Conservation (phyloP, 2,113 vertebrate genomes). For the Chaenogobius annularis region DNA sequence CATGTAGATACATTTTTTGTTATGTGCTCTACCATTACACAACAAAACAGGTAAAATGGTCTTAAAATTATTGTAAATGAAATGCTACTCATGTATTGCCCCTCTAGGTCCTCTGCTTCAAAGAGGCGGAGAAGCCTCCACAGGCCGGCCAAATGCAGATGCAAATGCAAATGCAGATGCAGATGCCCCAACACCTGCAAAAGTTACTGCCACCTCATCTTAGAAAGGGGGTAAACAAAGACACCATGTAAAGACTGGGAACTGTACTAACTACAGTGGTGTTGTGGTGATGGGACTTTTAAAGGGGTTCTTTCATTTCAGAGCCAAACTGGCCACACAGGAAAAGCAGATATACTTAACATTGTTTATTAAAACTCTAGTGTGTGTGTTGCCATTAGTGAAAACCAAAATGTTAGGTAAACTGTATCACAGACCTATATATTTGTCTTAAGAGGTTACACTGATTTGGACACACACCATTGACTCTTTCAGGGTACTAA, state of each 20-base stretch:
- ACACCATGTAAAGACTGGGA: neutral
- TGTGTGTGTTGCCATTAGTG: constrained; percentile 6
- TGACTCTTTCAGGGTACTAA: neutral
- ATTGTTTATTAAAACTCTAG: neutral
- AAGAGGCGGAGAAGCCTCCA: constrained; percentile 27
- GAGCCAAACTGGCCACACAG: neutral
- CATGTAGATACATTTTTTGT: too few relatives aligned
- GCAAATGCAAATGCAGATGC: neutral
- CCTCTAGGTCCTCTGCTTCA: constrained; percentile 63
- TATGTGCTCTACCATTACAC: too few relatives aligned
- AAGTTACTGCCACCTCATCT: constrained; percentile 29
- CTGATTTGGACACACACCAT: constrained; percentile 7
- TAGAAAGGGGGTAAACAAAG: constrained; percentile 41
- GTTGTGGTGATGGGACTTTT: constrained; percentile 24
- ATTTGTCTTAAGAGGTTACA: neutral
- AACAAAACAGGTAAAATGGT: neutral
- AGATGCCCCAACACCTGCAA: constrained; percentile 31
- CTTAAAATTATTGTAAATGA: neutral
- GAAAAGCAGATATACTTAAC: neutral
- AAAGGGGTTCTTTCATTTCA: neutral
- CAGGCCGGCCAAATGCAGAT: constrained; percentile 6
- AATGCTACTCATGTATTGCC: constrained; percentile 6
- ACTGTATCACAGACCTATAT: neutral
- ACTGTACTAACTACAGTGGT: constrained; percentile 35
- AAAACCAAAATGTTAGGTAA: constrained; percentile 1